A percentile compares a stretch with the other conserved stretches of the same genome.
Conservation (phyloP, 2,113 vertebrate genomes). For the Stegostoma tigrinum region DNA sequence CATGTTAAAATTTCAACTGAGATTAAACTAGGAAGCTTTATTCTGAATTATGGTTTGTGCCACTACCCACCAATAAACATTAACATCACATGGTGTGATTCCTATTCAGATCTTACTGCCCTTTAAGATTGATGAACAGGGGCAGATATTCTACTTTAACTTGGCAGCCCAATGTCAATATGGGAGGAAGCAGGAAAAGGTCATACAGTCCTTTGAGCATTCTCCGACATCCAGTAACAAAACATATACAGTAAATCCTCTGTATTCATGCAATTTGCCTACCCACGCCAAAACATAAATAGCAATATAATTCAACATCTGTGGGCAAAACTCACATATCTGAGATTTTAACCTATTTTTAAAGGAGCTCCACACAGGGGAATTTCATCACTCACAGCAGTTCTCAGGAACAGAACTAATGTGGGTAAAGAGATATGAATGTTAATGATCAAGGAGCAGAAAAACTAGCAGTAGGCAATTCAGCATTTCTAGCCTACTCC, state of each 20-base stretch:
- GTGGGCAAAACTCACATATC: too few relatives aligned
- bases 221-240: neutral
- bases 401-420: too few relatives aligned
- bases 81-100: neutral
- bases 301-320: too few relatives aligned
- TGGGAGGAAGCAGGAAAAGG: neutral
- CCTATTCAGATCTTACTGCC: neutral
- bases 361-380: too few relatives aligned
- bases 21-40: neutral
- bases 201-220: neutral
- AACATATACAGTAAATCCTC: neutral
- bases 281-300: too few relatives aligned
- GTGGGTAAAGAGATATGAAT: too few relatives aligned
- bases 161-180: neutral
- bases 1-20: neutral
- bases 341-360: too few relatives aligned
- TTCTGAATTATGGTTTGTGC: neutral
- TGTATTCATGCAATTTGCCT: too few relatives aligned
- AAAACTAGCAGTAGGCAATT: too few relatives aligned
- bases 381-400: too few relatives aligned
- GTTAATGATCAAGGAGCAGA: too few relatives aligned
- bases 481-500: too few relatives aligned
- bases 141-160: neutral
- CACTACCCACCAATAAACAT: neutral
- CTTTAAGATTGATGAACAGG: neutral